Evolutionary conservation across 2,113 vertebrate species (phyloP).

Genomic region (Gnathonemus longibarbis): DNA sequence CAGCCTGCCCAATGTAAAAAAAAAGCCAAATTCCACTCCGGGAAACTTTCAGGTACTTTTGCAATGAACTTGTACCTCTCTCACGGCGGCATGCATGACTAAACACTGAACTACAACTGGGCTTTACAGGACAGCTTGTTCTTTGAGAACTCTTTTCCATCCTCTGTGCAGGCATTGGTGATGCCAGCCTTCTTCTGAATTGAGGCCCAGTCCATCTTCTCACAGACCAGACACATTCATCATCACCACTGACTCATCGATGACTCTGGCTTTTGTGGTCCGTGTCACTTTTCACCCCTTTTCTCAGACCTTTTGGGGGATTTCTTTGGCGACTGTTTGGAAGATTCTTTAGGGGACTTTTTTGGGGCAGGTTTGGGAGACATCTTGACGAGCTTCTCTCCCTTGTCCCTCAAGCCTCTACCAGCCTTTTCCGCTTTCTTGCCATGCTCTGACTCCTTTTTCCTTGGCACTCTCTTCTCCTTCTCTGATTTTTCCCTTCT

Average conservation of each 20-base stretch:
- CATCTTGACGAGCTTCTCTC: not conserved
- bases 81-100: not conserved
- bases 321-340: not conserved
- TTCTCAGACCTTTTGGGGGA: not conserved
- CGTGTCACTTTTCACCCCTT: not conserved
- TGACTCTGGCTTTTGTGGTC: not conserved
- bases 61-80: not conserved
- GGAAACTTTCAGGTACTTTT: not conserved
- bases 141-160: not conserved
- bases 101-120: not conserved
- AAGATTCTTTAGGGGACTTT: not conserved
- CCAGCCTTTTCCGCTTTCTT: not conserved
- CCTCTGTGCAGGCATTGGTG: not conserved
- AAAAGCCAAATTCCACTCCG: not conserved
- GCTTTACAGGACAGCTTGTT: not conserved
- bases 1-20: not conserved
- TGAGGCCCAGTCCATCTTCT: not conserved
- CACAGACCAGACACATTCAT: not conserved
- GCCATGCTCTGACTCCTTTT: not conserved
- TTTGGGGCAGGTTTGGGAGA: not conserved
- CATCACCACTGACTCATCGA: not conserved
- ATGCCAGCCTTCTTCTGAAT: too few species aligned
- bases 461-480: not conserved
- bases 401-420: not conserved
- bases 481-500: not conserved